A percentile compares a stretch with the other conserved stretches of the same genome.
Evolutionary conservation across 2,113 vertebrate genomes (phyloP).

Genomic region (Motacilla alba): DNA sequence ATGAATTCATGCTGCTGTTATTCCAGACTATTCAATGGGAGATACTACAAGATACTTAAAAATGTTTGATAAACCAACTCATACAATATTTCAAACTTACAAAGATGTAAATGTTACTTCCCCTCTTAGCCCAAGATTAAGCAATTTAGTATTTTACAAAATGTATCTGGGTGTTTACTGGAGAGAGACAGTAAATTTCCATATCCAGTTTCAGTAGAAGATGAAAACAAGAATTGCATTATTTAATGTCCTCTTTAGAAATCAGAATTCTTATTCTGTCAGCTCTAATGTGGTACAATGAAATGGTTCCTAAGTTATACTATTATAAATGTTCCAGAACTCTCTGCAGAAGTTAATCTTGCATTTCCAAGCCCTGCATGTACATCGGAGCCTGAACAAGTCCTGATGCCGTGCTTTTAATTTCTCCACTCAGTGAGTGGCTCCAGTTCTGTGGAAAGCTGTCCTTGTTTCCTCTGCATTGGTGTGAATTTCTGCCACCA

Average conservation of each 20-base stretch:
- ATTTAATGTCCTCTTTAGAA: not conserved
- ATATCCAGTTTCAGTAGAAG: not conserved
- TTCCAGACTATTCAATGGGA: not conserved
- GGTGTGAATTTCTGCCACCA: not conserved
- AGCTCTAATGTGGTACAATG: not conserved
- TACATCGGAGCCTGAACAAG: not conserved
- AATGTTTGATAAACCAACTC: not conserved
- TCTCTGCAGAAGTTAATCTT: not conserved
- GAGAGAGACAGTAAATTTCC: not conserved
- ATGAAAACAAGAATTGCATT: not conserved
- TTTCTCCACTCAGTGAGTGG: not conserved
- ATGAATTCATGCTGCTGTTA: not conserved
- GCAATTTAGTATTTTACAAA: not conserved
- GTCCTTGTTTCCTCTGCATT: not conserved
- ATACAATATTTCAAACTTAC: not conserved
- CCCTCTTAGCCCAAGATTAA: not conserved
- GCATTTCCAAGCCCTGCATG: not conserved
- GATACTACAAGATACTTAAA: not conserved
- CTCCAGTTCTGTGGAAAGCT: not conserved
- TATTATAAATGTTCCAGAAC: not conserved
- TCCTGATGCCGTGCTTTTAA: not conserved
- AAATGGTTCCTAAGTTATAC: not conserved
- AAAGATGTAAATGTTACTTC: not conserved
- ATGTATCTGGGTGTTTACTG: not conserved
- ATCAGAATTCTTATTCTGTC: not conserved